Conservation (phyloP, 2,113 vertebrate genomes). For the Serinus canaria region DNA sequence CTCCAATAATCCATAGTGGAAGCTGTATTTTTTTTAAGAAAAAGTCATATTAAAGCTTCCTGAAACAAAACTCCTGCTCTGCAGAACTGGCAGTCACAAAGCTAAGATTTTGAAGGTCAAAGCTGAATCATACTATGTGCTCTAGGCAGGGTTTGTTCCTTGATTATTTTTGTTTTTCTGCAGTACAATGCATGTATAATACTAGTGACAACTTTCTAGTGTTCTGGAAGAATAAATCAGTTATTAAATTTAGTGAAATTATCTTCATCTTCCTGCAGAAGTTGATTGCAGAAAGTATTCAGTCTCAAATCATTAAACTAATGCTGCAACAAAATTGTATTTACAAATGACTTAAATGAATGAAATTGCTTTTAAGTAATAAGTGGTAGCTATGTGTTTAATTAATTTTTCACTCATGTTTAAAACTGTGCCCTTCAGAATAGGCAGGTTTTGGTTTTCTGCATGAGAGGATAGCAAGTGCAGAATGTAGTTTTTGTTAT, state of each 20-base stretch:
- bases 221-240: neutral
- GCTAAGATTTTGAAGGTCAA: neutral
- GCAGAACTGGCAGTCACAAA: neutral
- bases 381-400: neutral
- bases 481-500: neutral
- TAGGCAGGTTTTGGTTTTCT: neutral
- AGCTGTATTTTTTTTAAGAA: neutral
- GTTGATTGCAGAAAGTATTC: neutral
- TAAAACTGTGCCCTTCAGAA: neutral
- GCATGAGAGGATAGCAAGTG: neutral
- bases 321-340: neutral
- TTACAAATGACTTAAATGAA: neutral
- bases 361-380: neutral
- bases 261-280: neutral
- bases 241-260: neutral
- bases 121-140: neutral
- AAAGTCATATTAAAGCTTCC: neutral
- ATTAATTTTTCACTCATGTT: neutral
- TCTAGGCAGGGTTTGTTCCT: neutral
- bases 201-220: neutral
- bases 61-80: neutral
- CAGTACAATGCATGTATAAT: neutral
- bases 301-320: neutral
- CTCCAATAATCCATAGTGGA: neutral
- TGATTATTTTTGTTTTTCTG: neutral